Evolutionary conservation across 2,797 vertebrate species (phyloP), one percentile per base, ranked within the genome.

Genomic region (Bradypodion pumilum): DNA sequence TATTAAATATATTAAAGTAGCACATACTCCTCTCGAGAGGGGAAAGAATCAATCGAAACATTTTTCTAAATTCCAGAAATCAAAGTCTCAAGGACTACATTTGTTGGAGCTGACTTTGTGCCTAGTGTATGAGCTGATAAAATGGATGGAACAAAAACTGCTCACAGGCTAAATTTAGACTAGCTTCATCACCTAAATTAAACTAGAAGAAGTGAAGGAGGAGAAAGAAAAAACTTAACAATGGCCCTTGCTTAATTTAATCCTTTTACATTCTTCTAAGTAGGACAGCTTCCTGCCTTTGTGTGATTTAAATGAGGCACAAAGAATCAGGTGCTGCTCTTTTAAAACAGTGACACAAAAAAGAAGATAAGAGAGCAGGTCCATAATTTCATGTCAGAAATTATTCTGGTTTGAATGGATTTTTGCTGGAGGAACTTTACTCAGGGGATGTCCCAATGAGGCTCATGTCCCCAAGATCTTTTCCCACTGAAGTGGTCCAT

Each of bases 121-220:
- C 86, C 32, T 83, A 52, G 70, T 40, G 49, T 42, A 72, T 91
- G 70, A 81, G 60, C 78, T 0, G 0, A 77, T 85, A 84, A 69
- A 73, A 83, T n/a, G 29, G 5, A 74, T 66, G 52, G 88, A 91
- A 46, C 68, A 78, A 88, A 87, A 78, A 29, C 68, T 52, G 63
- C 85, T 78, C 42, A 78, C 29, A 74, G 83, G 77, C 82, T 93
- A 91, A 91, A 93, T 92, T 91, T 92, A 92, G 87, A 87, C 19
- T 91, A 78, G 80, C 62, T 89, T 83, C 82, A 85, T 78, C 80
- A 86, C 21, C 80, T 73, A 85, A 91, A 90, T 69, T 84, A 79
- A 84, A 82, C n/a, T 23, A 19, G 44, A 83, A 62, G 19, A 88
- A 52, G 35, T 74, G 78, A 66, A 90, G 10, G 32, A 44, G 16